These are phyloP conservation scores for Carlito syrichta DNA, from an alignment of 2,113 vertebrate species.

Conservation along the genomic window DNA sequence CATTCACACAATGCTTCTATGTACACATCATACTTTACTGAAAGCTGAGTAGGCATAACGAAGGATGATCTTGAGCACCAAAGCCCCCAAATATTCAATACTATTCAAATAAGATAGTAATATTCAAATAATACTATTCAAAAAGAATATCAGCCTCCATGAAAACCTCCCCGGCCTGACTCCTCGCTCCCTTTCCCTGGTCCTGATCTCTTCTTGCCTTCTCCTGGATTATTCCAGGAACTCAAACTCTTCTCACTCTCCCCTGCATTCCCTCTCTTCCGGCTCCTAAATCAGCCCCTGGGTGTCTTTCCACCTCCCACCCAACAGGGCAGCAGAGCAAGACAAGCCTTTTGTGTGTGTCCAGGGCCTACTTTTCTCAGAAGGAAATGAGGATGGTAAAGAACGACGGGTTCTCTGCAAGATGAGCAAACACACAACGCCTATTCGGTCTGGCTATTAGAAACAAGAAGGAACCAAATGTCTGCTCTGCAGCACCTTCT, in stretches of 20 bases:
- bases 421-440: not conserved
- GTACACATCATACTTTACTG: not conserved
- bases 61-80: not conserved
- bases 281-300: not conserved
- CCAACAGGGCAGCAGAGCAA: not conserved
- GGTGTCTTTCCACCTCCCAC: not conserved
- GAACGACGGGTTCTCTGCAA: not conserved
- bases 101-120: too few relatives aligned
- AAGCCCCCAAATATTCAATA: not conserved
- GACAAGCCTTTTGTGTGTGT: fast-evolving
- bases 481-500: fast-evolving
- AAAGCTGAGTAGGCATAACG: not conserved
- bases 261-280: fast-evolving
- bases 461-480: not conserved
- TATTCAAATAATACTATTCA: not conserved
- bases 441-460: not conserved
- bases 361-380: not conserved
- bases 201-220: not conserved
- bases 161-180: not conserved
- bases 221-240: not conserved
- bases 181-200: too few relatives aligned
- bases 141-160: not conserved
- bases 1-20: not conserved
- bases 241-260: not conserved
- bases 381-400: not conserved